Percentiles rank a stretch among this genome's conserved stretches.
phyloP scores from a whole-genome alignment of 2,797 vertebrate species.

The Apogon talboti region DNA sequence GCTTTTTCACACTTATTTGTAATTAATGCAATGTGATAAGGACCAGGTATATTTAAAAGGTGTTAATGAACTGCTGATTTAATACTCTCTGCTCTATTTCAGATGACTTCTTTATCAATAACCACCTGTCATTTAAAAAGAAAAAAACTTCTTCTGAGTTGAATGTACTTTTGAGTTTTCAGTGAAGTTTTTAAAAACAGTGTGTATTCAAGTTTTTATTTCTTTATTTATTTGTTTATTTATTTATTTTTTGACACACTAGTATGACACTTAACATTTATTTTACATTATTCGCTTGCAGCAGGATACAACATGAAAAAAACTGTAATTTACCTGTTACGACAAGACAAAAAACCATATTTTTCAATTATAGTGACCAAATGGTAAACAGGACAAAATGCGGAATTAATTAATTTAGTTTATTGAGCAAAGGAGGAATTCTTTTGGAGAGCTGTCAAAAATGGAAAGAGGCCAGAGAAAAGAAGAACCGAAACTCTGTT shows the following conservation, averaged over 20 bases:
- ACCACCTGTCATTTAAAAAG: slow-evolving; percentile 50
- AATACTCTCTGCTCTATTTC: slow-evolving; percentile 57
- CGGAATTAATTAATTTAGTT: slow-evolving; percentile 90
- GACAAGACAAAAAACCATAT: not conserved
- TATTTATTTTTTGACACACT: no score
- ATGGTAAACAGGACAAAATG: slow-evolving; percentile 83
- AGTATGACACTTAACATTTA: no score
- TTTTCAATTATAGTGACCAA: slow-evolving; percentile 5
- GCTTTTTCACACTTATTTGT: slow-evolving; percentile 71
- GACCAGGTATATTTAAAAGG: slow-evolving; percentile 79
- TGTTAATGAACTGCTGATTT: slow-evolving; percentile 81
- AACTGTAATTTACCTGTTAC: not conserved
- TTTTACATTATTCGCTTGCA: not conserved
- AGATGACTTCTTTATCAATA: slow-evolving; percentile 65
- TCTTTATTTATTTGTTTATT: no score
- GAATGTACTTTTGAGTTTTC: not conserved
- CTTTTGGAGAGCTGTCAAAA: slow-evolving; percentile 91
- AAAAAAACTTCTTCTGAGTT: slow-evolving; percentile 14
- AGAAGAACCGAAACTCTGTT: slow-evolving; percentile 94
- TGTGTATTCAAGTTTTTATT: not conserved
- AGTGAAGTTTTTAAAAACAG: not conserved
- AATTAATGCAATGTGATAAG: slow-evolving; percentile 74
- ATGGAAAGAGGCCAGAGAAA: slow-evolving; percentile 90
- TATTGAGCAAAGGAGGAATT: slow-evolving; percentile 74
- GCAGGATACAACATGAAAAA: not conserved